Base-by-base conservation (phyloP, 2,113 vertebrate species). In the Ophthalmolycus amberensis region DNA sequence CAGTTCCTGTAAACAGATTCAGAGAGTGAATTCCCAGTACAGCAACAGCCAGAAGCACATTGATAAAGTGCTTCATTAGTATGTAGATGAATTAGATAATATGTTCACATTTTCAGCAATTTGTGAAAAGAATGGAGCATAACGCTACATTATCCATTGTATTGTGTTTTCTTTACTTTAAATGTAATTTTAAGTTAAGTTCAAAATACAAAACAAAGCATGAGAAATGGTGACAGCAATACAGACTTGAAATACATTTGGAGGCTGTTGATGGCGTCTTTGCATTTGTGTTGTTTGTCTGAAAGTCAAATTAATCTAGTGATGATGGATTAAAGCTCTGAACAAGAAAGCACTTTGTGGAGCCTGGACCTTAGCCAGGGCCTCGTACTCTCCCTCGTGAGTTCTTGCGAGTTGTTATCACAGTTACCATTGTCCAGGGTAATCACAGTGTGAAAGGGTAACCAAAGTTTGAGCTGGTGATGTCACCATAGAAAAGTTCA, bases 401-500 rank as follows among this genome's bases (percentile, higher is more conserved):
- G 14, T 71, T 68, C 27, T 27, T 15, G 29, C 60, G 83, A 88
- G 14, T 71, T 68, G 66, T 52, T 71, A 78, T 82, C 75, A 77
- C 69, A 79, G 42, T 84, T 77, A 75, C 56, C 25, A 77, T 84
- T 86, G 54, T 67, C 6, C 9, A 4, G 37, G 79, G 48, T 71
- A 82, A 85, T 82, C 82, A 77, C 32, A 56, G 67, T 15, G 52
- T 68, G 29, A 84, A 78, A 84, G 48, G 20, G 64, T 68, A 74
- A 63, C 38, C 74, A n/a, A 20, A 48, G 73, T 84, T 64, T 84
- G 78, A 90, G 63, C 40, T 66, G 58, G 22, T 84, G 68, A 80
- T 48, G 38, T 84, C 60, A 60, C 40, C 32, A 9, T 20, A 52
- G 38, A 58, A 87, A 83, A 85, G 44, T 62, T 72, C 77, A 46